Evolutionary conservation across 1,140 invertebrate genomes (phyloP).

Genomic region (Diorhabda elongata): DNA sequence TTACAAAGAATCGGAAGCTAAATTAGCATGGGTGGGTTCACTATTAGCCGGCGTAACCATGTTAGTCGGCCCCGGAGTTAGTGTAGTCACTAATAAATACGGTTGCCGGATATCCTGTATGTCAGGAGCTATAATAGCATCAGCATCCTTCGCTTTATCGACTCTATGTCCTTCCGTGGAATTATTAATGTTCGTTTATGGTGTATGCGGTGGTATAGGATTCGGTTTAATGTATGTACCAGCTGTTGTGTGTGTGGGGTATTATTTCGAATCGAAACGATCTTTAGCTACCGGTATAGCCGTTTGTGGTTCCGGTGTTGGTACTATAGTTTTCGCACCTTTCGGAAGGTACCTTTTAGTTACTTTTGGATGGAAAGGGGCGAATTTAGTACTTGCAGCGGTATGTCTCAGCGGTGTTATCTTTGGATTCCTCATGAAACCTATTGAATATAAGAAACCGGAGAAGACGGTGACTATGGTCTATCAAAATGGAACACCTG

Average conservation of each 20-base stretch:
- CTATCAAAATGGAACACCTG: background rate
- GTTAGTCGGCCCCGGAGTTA: conserved; percentile 85
- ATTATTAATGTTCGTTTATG: conserved; percentile 91
- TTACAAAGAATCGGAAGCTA: conserved; percentile 80
- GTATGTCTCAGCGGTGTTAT: conserved; percentile 88
- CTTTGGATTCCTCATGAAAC: conserved; percentile 92
- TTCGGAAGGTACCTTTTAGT: conserved; percentile 72
- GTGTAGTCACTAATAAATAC: conserved; percentile 92
- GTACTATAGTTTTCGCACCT: conserved; percentile 90
- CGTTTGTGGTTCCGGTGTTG: conserved; percentile 93
- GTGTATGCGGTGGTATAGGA: conserved; percentile 88
- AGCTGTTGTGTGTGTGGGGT: conserved; percentile 94
- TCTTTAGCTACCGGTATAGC: conserved; percentile 96
- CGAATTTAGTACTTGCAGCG: conserved; percentile 86
- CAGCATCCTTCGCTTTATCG: conserved; percentile 81
- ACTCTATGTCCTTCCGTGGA: conserved; percentile 79
- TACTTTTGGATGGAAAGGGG: conserved; percentile 83
- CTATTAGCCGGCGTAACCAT: conserved; percentile 69
- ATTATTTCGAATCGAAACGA: conserved; percentile 96
- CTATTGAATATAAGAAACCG: conserved; percentile 63
- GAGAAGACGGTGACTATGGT: background rate
- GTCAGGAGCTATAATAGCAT: conserved; percentile 78
- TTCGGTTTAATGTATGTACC: conserved; percentile 98
- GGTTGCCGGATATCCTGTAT: conserved; percentile 92
- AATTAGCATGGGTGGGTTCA: conserved; percentile 90